These are phyloP conservation scores for Lasioglossum pauxillum DNA, from an alignment of 2,888 invertebrate species.

Conservation along the genomic window DNA sequence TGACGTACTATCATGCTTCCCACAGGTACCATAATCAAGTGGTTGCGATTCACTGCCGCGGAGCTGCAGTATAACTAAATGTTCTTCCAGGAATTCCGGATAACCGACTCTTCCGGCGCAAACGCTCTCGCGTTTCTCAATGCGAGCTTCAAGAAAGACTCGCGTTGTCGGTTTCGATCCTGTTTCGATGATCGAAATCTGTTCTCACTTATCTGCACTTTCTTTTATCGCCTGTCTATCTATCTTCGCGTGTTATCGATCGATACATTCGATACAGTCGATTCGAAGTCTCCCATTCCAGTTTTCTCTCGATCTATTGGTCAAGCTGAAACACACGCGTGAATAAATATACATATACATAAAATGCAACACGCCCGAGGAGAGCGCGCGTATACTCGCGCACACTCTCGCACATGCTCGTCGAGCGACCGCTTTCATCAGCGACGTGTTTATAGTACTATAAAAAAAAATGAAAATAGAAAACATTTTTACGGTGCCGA, in stretches of 20 bases:
- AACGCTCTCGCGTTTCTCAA: conserved; percentile 14
- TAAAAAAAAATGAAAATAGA: conserved; percentile 81
- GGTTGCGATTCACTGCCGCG: conserved; percentile 61
- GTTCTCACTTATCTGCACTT: not conserved
- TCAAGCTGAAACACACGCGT: not conserved
- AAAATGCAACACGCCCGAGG: conserved; percentile 40
- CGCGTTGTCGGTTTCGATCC: not conserved
- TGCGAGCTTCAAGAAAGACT: not conserved
- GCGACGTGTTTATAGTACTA: conserved; percentile 73
- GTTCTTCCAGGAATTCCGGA: conserved; percentile 67
- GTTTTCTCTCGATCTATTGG: not conserved
- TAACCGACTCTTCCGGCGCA: conserved; percentile 38
- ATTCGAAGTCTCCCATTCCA: not conserved
- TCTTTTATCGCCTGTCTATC: not conserved
- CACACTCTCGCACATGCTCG: not conserved
- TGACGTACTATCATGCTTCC: conserved; percentile 77
- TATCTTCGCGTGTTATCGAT: not conserved
- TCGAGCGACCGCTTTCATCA: conserved; percentile 55
- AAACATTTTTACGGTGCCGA: conserved; percentile 81
- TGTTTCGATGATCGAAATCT: not conserved
- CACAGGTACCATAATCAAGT: conserved; percentile 79
- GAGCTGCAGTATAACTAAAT: conserved; percentile 73
- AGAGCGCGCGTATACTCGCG: not conserved
- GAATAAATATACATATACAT: not conserved
- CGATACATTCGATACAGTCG: not conserved